Evolutionary conservation across 2,888 invertebrate species (phyloP).

Genomic region (Ctena decussata): DNA sequence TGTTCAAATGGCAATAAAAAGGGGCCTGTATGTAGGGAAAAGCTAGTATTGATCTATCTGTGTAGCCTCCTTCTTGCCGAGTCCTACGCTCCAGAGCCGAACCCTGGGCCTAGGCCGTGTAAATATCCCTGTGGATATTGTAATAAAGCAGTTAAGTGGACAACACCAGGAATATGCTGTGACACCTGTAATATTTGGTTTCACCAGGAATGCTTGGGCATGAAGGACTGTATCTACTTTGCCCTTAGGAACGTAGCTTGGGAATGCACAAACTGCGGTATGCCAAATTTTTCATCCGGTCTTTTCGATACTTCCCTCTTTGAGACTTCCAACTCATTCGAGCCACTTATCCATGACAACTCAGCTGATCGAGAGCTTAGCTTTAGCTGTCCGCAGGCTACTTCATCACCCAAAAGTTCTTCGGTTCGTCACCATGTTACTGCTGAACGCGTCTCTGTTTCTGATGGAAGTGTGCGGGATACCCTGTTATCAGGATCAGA

Average conservation of each 20-base stretch:
- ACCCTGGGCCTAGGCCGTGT: constrained; percentile 26
- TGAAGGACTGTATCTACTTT: background rate
- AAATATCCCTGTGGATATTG: too few species aligned
- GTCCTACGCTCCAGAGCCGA: constrained; percentile 33
- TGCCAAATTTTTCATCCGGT: background rate
- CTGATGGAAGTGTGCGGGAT: too few species aligned
- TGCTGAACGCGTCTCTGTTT: background rate
- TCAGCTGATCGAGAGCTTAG: background rate
- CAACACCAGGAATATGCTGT: too few species aligned
- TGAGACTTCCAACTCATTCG: background rate
- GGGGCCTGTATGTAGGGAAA: constrained; percentile 21
- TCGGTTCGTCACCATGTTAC: background rate
- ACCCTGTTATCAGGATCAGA: too few species aligned
- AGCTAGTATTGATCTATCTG: constrained; percentile 21
- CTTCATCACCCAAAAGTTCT: background rate
- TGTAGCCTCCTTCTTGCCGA: constrained; percentile 28
- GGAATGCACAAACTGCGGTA: background rate
- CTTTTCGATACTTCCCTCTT: background rate
- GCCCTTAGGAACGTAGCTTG: background rate
- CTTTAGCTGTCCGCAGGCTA: background rate
- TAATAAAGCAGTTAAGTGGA: too few species aligned
- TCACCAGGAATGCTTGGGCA: background rate
- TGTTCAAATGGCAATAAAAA: background rate
- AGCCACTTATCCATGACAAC: background rate
- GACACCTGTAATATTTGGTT: background rate